Conservation (phyloP, 1,140 invertebrate species). For the Lithobius niger region DNA sequence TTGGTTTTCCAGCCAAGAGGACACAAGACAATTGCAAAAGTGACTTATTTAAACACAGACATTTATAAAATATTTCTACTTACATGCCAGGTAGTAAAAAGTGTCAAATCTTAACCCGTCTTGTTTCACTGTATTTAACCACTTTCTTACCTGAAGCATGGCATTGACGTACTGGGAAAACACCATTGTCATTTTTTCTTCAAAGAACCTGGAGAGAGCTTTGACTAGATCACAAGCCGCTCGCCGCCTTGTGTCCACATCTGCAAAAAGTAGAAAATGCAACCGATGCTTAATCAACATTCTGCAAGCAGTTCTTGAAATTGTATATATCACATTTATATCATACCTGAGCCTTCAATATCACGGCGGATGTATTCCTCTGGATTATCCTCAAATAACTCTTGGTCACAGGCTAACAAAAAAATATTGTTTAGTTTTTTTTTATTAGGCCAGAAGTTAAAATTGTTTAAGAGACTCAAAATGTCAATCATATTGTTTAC, state of each 20-base stretch:
- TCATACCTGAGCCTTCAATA: slow-evolving; percentile 77
- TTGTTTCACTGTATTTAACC: not conserved
- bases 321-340: too few relatives aligned
- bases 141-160: slow-evolving; percentile 36
- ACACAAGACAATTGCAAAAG: too few relatives aligned
- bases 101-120: too few relatives aligned
- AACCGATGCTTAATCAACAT: not conserved
- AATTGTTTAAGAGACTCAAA: not conserved
- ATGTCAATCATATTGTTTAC: slow-evolving; percentile 34
- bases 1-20: too few relatives aligned
- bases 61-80: too few relatives aligned
- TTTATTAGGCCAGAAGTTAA: too few relatives aligned
- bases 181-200: slow-evolving; percentile 79
- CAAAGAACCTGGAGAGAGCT: slow-evolving; percentile 74
- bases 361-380: slow-evolving; percentile 95
- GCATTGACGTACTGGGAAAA: slow-evolving; percentile 70
- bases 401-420: slow-evolving; percentile 69
- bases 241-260: slow-evolving; percentile 85
- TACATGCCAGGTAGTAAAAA: too few relatives aligned
- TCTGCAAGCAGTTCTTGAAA: too few relatives aligned
- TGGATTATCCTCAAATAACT: slow-evolving; percentile 93
- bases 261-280: slow-evolving; percentile 29
- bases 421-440: slow-evolving; percentile 7
- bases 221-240: slow-evolving; percentile 93
- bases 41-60: too few relatives aligned